Conservation (phyloP, 1,140 invertebrate genomes). For the Scaptomyza montana region DNA sequence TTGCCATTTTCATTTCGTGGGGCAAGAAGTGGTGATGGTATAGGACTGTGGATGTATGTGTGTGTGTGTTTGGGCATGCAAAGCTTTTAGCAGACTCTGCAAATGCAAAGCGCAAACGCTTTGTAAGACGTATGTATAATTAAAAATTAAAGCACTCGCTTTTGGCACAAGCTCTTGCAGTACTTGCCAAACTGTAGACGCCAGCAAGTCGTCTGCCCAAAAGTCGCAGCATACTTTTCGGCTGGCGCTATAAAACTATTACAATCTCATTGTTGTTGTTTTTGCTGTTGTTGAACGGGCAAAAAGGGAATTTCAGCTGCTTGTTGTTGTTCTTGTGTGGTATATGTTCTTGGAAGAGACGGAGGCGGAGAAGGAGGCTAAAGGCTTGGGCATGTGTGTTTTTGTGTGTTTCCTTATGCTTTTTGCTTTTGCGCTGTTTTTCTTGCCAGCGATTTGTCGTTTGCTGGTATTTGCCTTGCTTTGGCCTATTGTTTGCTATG, state of each 20-base stretch:
- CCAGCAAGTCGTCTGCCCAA: conserved; percentile 63
- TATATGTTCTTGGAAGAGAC: no score
- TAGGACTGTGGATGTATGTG: no score
- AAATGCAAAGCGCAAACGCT: conserved; percentile 32
- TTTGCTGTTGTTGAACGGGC: background rate
- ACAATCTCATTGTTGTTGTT: conserved; percentile 47
- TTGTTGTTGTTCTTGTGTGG: background rate
- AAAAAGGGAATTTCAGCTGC: no score
- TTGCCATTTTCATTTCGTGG: background rate
- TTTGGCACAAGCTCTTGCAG: conserved; percentile 3
- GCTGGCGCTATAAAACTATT: conserved; percentile 73
- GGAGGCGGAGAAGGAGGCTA: background rate
- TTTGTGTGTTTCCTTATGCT: conserved; percentile 6
- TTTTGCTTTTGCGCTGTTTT: conserved; percentile 2
- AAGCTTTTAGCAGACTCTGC: conserved; percentile 64
- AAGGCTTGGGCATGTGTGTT: conserved; percentile 3
- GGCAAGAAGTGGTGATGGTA: background rate
- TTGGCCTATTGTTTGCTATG: conserved; percentile 70
- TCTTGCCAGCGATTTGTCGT: conserved; percentile 41
- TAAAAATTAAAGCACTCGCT: conserved; percentile 52
- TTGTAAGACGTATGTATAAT: conserved; percentile 54
- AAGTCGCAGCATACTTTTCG: conserved; percentile 74
- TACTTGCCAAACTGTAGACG: conserved; percentile 67
- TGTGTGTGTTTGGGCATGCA: conserved; percentile 28
- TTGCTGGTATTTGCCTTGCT: conserved; percentile 52